A percentile compares a stretch with the other conserved stretches of the same genome.
Evolutionary conservation across 1,140 invertebrate genomes (phyloP).

Genomic region (Lepidotrigona ventralis): DNA sequence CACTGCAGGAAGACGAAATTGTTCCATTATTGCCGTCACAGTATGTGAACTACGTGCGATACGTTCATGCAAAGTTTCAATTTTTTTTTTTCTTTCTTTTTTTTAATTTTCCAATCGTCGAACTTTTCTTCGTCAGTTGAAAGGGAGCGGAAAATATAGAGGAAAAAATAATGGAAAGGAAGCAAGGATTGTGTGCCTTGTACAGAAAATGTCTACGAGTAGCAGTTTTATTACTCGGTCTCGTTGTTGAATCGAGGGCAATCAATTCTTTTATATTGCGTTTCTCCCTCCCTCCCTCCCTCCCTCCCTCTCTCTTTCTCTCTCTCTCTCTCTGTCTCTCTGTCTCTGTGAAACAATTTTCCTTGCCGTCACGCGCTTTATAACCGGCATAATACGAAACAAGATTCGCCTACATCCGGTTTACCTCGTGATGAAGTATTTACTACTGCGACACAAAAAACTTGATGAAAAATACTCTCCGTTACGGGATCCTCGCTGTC

Average conservation of each 20-base stretch:
- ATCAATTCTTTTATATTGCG: conserved; percentile 41
- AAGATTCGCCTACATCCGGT: background rate
- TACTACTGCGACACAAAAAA: background rate
- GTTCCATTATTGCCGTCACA: too few relatives aligned
- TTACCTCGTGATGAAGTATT: background rate
- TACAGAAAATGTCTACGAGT: conserved; percentile 48
- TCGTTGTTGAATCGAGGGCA: conserved; percentile 15
- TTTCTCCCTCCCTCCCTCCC: background rate
- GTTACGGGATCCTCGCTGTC: background rate
- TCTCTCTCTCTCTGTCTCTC: background rate
- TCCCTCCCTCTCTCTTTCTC: background rate
- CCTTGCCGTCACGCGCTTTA: background rate
- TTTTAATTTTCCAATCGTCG: too few relatives aligned
- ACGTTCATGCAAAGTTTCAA: too few relatives aligned
- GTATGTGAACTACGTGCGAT: too few relatives aligned
- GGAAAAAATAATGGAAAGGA: conserved; percentile 21
- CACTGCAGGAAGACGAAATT: too few relatives aligned
- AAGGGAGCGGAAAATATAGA: background rate
- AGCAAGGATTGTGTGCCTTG: background rate
- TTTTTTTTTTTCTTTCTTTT: too few relatives aligned
- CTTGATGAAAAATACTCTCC: background rate
- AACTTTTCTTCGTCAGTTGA: too few relatives aligned
- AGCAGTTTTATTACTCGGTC: conserved; percentile 57
- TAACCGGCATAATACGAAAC: background rate
- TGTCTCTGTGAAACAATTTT: conserved; percentile 39